Evolutionary conservation across 1,140 invertebrate genomes (phyloP).

Genomic region (Daktulosphaira vitifoliae): DNA sequence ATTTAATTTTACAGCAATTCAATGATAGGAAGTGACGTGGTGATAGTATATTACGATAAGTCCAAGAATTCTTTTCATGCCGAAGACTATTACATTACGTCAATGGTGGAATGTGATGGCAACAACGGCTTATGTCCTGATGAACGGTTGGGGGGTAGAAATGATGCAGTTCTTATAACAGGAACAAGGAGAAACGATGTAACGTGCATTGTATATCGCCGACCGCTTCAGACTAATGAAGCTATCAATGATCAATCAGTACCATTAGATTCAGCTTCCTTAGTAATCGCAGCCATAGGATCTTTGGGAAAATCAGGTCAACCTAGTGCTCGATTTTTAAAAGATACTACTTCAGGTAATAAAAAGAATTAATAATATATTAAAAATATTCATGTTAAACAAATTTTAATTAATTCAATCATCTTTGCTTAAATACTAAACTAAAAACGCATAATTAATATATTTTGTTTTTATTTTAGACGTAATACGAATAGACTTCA

Average conservation of each 20-base stretch:
- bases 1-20: slow-evolving; percentile 40
- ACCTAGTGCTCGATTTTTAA: slow-evolving; percentile 66
- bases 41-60: slow-evolving; percentile 70
- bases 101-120: slow-evolving; percentile 71
- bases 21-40: slow-evolving; percentile 70
- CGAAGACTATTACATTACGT: slow-evolving; percentile 76
- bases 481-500: slow-evolving; percentile 68
- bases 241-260: slow-evolving; percentile 59
- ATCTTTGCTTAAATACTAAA: too few relatives aligned
- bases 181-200: slow-evolving; percentile 68
- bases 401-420: too few relatives aligned
- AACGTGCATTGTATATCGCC: slow-evolving; percentile 68
- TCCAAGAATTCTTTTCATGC: slow-evolving; percentile 60
- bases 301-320: slow-evolving; percentile 66
- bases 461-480: slow-evolving; percentile 42
- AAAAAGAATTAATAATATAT: background rate
- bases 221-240: slow-evolving; percentile 67
- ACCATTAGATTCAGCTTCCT: slow-evolving; percentile 55
- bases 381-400: background rate
- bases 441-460: too few relatives aligned
- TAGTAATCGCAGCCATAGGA: slow-evolving; percentile 81
- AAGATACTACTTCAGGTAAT: slow-evolving; percentile 56
- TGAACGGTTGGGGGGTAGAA: slow-evolving; percentile 64
- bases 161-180: slow-evolving; percentile 64
- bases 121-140: slow-evolving; percentile 78